phyloP scores from a whole-genome alignment of 2,888 invertebrate genomes.

The Catocala fraxini region DNA sequence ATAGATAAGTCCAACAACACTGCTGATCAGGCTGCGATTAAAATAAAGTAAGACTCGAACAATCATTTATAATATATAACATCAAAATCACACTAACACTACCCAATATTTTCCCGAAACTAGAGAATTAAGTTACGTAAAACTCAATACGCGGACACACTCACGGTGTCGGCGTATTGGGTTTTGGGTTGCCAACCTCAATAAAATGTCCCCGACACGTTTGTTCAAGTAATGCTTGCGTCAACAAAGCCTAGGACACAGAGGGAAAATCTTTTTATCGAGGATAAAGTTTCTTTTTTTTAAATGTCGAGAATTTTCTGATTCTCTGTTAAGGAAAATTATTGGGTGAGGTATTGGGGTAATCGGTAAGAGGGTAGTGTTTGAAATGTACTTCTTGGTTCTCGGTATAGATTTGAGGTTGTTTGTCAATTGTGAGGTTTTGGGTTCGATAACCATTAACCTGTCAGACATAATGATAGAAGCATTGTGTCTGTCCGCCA shows the following conservation, averaged over 20 bases:
- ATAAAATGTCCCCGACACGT: conserved; percentile 69
- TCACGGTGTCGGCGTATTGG: conserved; percentile 28
- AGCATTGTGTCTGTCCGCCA: too few relatives aligned
- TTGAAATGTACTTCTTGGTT: background rate
- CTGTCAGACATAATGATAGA: too few relatives aligned
- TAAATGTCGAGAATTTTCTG: conserved; percentile 53
- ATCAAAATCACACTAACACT: background rate
- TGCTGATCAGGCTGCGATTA: too few relatives aligned
- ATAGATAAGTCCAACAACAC: too few relatives aligned
- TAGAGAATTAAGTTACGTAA: conserved; percentile 23
- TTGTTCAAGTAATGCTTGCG: conserved; percentile 81
- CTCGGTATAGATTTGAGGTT: too few relatives aligned
- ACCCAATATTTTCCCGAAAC: conserved; percentile 10
- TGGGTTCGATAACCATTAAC: too few relatives aligned
- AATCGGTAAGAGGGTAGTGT: background rate
- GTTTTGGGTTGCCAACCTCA: conserved; percentile 51
- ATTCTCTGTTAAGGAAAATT: background rate
- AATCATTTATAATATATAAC: too few relatives aligned
- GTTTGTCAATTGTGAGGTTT: too few relatives aligned
- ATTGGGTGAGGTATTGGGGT: conserved; percentile 5
- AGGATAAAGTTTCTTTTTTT: conserved; percentile 49
- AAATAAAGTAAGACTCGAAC: too few relatives aligned
- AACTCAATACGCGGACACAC: conserved; percentile 36
- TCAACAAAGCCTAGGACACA: conserved; percentile 65
- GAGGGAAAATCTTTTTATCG: conserved; percentile 57